Conservation (phyloP, 2,888 invertebrate species). For the Acanthoscelides obtectus region DNA sequence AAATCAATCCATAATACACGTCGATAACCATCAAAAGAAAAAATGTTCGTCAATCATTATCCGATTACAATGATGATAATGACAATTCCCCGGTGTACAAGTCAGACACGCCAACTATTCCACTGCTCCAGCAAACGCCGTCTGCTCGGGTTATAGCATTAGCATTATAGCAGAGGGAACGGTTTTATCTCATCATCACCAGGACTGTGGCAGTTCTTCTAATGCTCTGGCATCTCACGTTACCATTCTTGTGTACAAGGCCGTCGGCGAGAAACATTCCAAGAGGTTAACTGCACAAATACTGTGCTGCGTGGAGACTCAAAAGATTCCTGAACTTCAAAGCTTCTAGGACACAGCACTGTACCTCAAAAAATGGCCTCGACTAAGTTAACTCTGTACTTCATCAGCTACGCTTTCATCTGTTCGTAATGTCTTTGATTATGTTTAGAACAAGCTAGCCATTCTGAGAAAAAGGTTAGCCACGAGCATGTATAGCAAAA, state of each 20-base stretch:
- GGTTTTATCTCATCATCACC: neutral
- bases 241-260: neutral
- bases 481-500: no score
- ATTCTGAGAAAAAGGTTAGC: no score
- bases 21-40: neutral
- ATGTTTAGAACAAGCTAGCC: no score
- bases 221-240: neutral
- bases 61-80: neutral
- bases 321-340: no score
- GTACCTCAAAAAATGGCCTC: no score
- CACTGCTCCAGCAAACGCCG: neutral
- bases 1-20: neutral
- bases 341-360: no score
- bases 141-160: neutral
- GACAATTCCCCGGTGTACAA: neutral
- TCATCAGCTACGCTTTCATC: no score
- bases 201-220: neutral
- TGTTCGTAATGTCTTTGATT: no score
- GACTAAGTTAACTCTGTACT: no score
- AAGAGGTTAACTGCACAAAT: neutral
- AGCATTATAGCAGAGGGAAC: neutral
- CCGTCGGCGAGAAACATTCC: neutral
- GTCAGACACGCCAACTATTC: neutral
- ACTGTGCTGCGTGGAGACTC: no score
- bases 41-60: neutral